These are phyloP conservation scores for Ips nitidus DNA, from an alignment of 1,140 invertebrate species.

Conservation along the genomic window DNA sequence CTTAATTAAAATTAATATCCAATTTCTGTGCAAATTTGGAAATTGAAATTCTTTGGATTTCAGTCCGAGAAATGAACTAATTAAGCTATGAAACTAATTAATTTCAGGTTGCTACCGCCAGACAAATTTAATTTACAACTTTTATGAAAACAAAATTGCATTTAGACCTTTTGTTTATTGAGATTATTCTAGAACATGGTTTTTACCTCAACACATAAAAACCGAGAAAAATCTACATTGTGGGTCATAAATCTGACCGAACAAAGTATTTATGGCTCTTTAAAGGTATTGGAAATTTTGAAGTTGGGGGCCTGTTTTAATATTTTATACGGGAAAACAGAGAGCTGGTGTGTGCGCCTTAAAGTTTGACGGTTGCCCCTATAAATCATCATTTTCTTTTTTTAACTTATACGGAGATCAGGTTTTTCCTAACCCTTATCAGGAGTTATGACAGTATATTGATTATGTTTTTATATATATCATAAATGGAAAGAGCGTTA, in stretches of 20 bases:
- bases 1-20: conserved; percentile 11
- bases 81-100: too few relatives aligned
- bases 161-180: too few relatives aligned
- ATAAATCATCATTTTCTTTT: conserved; percentile 24
- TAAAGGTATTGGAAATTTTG: conserved; percentile 20
- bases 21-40: conserved; percentile 5
- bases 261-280: conserved; percentile 8
- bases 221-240: conserved; percentile 8
- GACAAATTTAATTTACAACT: too few relatives aligned
- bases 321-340: conserved; percentile 12
- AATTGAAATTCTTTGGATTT: too few relatives aligned
- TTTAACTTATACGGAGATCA: conserved; percentile 21
- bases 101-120: too few relatives aligned
- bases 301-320: conserved; percentile 20
- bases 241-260: conserved; percentile 11
- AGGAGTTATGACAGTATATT: conserved; percentile 23
- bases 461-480: conserved; percentile 20
- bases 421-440: conserved; percentile 19
- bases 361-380: conserved; percentile 23
- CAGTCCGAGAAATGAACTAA: too few relatives aligned
- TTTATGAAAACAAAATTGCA: too few relatives aligned
- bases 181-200: too few relatives aligned
- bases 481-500: background rate
- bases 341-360: conserved; percentile 13
- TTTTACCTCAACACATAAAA: too few relatives aligned